Percentiles rank a stretch among this genome's conserved stretches.
Evolutionary conservation across 2,113 vertebrate species (phyloP).

Genomic region (Lophura nycthemera): DNA sequence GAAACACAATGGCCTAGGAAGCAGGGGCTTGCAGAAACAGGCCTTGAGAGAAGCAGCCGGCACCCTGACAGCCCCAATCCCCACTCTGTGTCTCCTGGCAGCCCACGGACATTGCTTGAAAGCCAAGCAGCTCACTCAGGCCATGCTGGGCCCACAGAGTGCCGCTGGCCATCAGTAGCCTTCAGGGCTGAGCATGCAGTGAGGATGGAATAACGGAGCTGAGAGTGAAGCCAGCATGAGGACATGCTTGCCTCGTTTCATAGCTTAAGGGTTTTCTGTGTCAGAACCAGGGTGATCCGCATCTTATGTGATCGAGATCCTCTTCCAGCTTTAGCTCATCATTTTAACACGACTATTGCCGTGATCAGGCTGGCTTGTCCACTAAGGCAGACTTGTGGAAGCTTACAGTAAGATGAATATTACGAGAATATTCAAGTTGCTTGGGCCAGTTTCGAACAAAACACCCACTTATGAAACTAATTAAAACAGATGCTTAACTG

Average conservation of each 20-base stretch:
- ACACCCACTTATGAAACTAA: not conserved
- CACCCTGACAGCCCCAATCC: not conserved
- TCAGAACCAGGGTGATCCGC: not conserved
- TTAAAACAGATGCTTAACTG: not conserved
- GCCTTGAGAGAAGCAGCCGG: not conserved
- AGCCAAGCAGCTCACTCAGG: rapidly evolving
- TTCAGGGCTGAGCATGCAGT: rapidly evolving
- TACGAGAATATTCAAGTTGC: not conserved
- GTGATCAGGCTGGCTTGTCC: not conserved
- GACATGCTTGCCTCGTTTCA: not conserved
- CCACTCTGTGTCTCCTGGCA: rapidly evolving
- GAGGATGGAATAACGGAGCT: not conserved
- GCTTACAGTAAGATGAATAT: rapidly evolving
- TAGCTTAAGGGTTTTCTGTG: not conserved
- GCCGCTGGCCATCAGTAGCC: rapidly evolving
- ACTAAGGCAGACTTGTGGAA: not conserved
- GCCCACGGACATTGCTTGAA: not conserved
- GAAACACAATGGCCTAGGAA: conserved; percentile 26
- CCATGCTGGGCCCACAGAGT: not conserved
- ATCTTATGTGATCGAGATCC: not conserved
- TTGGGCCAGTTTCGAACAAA: not conserved
- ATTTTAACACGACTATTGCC: not conserved
- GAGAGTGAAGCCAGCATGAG: not conserved
- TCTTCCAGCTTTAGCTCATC: not conserved
- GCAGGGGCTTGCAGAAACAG: conserved; percentile 53